Conservation (phyloP, 2,888 invertebrate genomes). For the Thymelicus sylvestris region DNA sequence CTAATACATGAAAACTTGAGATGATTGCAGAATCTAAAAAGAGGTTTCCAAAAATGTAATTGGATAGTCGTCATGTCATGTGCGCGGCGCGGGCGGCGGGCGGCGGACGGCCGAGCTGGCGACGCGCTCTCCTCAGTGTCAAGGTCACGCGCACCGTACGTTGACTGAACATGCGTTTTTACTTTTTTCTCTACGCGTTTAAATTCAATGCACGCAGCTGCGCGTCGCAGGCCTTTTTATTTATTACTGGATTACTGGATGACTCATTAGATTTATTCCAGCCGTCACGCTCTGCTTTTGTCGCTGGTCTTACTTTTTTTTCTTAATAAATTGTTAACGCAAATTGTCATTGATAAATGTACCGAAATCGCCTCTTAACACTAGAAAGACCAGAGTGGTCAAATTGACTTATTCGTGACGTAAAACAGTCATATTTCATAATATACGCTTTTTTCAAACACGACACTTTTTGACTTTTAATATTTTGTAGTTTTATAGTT, state of each 20-base stretch:
- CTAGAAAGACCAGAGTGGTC: no score
- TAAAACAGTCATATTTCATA: no score
- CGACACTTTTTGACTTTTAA: no score
- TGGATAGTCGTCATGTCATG: background rate
- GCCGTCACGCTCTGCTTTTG: conserved; percentile 8
- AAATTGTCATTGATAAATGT: conserved; percentile 10
- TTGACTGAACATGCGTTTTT: conserved; percentile 47
- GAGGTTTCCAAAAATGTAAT: background rate
- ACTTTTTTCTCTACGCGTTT: conserved; percentile 50
- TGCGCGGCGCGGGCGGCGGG: background rate
- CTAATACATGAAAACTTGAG: no score
- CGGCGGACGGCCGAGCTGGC: background rate
- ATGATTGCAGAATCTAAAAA: no score
- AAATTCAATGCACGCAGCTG: conserved; percentile 51
- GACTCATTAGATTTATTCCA: conserved; percentile 35
- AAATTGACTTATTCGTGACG: no score
- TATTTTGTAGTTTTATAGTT: no score
- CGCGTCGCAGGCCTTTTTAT: conserved; percentile 38
- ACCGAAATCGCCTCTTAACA: background rate
- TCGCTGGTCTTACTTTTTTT: background rate
- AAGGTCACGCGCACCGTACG: conserved; percentile 63
- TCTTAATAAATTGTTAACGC: background rate
- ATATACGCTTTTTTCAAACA: no score
- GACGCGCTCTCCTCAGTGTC: conserved; percentile 56
- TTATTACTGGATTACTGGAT: conserved; percentile 2